Base-by-base conservation (phyloP, 2,797 vertebrate species). In the Bucorvus abyssinicus region DNA sequence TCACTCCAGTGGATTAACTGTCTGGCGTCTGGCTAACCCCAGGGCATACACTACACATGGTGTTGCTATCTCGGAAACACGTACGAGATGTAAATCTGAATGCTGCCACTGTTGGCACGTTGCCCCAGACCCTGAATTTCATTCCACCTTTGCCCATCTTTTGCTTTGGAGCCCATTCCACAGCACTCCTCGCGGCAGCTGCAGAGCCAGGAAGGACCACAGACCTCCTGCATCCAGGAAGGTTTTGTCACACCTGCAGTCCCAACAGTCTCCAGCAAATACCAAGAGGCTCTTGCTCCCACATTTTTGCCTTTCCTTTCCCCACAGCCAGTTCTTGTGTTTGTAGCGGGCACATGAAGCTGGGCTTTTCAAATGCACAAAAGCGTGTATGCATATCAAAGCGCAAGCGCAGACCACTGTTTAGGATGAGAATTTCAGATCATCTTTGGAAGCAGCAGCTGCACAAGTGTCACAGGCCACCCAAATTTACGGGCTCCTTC, bases 341-440 rank as follows among this genome's bases (percentile, higher is more conserved):
- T 8, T 67, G n/a, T 77, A 52, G 36, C 13, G 38, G 21, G n/a
- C 30, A 68, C 7, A 10, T 2, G 16, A 68, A 57, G 19, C 2
- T 47, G 16, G 20, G n/a, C 21, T 59, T 74, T 34, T 68, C 67
- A 49, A 57, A 70, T 3, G 18, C 24, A 34, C 32, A 44, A 59
- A 44, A 38, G 34, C n/a, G 56, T 26, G 22, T 12, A 68, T 0
- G 1, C 2, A 0, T 26, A 32, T 16, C 32, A 38, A 61, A 63
- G 34, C 5, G 4, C 6, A 29, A 29, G 8, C 12, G 18, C 55
- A 74, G 18, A 34, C 16, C 65, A 42, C 40, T 30, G 23, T 30
- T 57, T 4, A 59, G 22, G 18, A 52, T 42, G 22, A 78, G 27
- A 68, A 69, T 40, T 84, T 55, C 30, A 27, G 10, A 84, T 47